Evolutionary conservation across 2,113 vertebrate genomes (phyloP).

Genomic region (Lophura nycthemera): DNA sequence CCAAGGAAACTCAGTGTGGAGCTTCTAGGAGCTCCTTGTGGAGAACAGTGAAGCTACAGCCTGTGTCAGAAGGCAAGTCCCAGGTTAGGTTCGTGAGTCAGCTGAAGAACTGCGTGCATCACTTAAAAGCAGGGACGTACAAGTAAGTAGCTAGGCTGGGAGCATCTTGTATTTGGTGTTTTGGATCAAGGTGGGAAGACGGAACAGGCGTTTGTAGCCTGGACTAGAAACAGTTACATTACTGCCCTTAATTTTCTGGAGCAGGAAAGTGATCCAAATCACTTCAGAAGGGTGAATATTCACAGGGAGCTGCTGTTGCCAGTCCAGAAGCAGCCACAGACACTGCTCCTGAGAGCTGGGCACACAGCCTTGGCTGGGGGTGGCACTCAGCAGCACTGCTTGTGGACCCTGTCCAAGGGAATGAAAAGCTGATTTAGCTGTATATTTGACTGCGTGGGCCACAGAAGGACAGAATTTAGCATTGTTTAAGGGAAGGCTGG

Average conservation of each 20-base stretch:
- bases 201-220: neutral
- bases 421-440: constrained; percentile 45
- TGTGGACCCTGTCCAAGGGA: neutral
- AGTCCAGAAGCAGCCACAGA: neutral
- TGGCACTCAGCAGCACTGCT: neutral
- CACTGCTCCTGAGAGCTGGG: accelerated
- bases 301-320: neutral
- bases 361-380: neutral
- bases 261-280: neutral
- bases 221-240: neutral
- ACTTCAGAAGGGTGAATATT: neutral
- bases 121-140: neutral
- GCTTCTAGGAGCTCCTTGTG: constrained; percentile 25
- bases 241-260: neutral
- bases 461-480: constrained; percentile 22
- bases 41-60: neutral
- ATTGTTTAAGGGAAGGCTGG: constrained; percentile 17
- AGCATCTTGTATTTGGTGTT: neutral
- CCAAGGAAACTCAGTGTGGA: constrained; percentile 57
- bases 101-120: neutral
- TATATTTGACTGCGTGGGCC: neutral
- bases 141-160: neutral
- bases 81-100: neutral
- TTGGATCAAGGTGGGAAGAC: neutral
- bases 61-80: neutral